Percentiles rank a stretch among this genome's conserved stretches.
Conservation (phyloP, 2,797 vertebrate species). For the Balearica regulorum region DNA sequence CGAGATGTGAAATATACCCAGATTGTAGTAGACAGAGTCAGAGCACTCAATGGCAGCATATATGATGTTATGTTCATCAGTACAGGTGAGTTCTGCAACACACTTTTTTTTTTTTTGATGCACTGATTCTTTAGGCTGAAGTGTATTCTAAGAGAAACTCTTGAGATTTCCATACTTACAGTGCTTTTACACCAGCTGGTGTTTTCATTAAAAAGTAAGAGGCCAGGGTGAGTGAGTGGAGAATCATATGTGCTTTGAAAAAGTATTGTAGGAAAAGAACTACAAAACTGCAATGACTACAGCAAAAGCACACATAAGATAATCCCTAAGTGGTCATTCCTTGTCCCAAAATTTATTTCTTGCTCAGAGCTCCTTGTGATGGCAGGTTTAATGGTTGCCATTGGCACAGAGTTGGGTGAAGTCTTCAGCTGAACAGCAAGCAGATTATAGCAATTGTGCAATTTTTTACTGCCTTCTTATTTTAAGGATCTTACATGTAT, state of each 20-base stretch:
- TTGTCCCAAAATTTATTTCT: background rate
- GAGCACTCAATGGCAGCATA: slow-evolving; percentile 81
- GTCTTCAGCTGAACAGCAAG: background rate
- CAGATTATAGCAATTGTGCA: background rate
- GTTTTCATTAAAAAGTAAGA: background rate
- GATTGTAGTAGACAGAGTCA: slow-evolving; percentile 90
- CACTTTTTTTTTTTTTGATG: background rate
- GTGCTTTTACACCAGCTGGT: background rate
- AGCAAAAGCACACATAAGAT: background rate
- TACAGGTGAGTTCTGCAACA: slow-evolving; percentile 82
- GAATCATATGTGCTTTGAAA: background rate
- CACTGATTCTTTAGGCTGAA: background rate
- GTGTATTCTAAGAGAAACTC: background rate
- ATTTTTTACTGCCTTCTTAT: background rate
- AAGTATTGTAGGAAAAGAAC: background rate
- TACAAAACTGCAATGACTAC: background rate
- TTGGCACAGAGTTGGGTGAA: background rate
- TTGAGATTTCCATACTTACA: background rate
- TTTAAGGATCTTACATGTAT: background rate
- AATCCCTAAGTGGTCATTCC: background rate
- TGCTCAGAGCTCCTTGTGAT: background rate
- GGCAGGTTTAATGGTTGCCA: background rate
- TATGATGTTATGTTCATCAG: slow-evolving; percentile 92
- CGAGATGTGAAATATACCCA: slow-evolving; percentile 92
- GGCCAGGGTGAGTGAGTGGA: background rate